A percentile compares a stretch with the other conserved stretches of the same genome.
Conservation (phyloP, 2,797 vertebrate genomes). For the Ambastaia sidthimunki region DNA sequence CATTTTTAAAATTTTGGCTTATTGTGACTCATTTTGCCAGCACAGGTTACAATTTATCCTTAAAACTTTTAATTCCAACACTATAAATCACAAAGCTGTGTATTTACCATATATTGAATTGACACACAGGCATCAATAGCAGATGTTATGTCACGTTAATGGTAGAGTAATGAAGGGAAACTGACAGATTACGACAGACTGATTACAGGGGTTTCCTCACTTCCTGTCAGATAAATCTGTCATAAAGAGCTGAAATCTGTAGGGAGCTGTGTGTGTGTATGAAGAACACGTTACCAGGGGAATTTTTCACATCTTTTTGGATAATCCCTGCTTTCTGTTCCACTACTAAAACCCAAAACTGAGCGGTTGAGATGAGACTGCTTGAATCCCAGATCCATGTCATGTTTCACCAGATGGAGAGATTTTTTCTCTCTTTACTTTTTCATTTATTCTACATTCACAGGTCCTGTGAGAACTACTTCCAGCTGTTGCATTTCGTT, state of each 20-base stretch:
- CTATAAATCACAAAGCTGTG: not conserved
- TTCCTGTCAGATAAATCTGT: slow-evolving; percentile 25
- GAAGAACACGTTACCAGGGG: slow-evolving; percentile 41
- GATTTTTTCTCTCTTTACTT: slow-evolving; percentile 65
- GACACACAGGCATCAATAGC: slow-evolving; percentile 7
- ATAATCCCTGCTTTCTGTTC: slow-evolving; percentile 63
- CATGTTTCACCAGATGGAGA: slow-evolving; percentile 78
- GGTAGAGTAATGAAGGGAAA: slow-evolving; percentile 31
- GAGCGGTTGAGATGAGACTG: slow-evolving; percentile 55
- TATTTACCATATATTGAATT: not conserved
- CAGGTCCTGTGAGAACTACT: slow-evolving; percentile 73
- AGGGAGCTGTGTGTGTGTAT: slow-evolving; percentile 35
- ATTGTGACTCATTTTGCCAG: too few species aligned
- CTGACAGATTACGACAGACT: slow-evolving; percentile 19
- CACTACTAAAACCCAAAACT: slow-evolving; percentile 59
- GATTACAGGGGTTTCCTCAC: slow-evolving; percentile 23
- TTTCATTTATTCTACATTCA: slow-evolving; percentile 78
- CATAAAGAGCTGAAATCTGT: slow-evolving; percentile 6
- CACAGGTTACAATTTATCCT: too few species aligned
- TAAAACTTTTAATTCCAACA: not conserved
- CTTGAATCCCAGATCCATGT: slow-evolving; percentile 73
- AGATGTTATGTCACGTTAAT: slow-evolving; percentile 26
- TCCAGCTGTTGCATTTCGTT: slow-evolving; percentile 78
- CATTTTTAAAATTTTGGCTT: too few species aligned
- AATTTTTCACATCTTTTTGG: slow-evolving; percentile 49